phyloP scores from a whole-genome alignment of 23 tunicate genomes.

The Ascidia mentula region DNA sequence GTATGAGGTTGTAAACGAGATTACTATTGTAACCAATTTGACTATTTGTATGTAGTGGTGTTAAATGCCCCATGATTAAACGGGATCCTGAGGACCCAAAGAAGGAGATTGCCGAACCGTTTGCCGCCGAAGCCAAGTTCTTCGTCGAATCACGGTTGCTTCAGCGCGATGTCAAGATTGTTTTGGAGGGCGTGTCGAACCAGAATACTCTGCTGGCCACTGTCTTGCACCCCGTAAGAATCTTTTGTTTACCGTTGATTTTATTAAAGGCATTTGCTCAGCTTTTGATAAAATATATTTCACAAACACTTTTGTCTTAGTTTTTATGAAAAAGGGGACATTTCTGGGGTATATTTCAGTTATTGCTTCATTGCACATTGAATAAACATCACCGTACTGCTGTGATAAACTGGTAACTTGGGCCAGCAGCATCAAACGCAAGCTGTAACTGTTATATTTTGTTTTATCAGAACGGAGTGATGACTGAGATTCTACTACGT shows the following conservation, averaged over 20 bases:
- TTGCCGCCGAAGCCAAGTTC: slow-evolving; percentile 90
- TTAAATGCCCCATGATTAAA: slow-evolving; percentile 80
- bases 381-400: too few species aligned
- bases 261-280: too few species aligned
- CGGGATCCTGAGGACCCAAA: slow-evolving; percentile 87
- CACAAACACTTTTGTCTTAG: too few species aligned
- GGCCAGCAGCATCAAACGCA: too few species aligned
- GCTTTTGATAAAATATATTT: too few species aligned
- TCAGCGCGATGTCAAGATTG: slow-evolving; percentile 73
- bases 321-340: too few species aligned
- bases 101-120: slow-evolving; percentile 86
- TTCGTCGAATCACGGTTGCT: slow-evolving; percentile 93
- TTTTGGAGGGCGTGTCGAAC: slow-evolving; percentile 94
- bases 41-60: too few species aligned
- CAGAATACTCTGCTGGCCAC: slow-evolving; percentile 82
- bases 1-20: neutral
- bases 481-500: slow-evolving; percentile 76
- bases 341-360: too few species aligned
- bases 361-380: too few species aligned
- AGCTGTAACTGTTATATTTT: too few species aligned
- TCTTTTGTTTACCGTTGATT: neutral
- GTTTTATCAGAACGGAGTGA: slow-evolving; percentile 78
- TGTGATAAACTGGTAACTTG: too few species aligned
- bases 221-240: slow-evolving; percentile 82
- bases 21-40: too few species aligned